phyloP scores from a whole-genome alignment of 2,113 vertebrate genomes.

The Antigone vipio region DNA sequence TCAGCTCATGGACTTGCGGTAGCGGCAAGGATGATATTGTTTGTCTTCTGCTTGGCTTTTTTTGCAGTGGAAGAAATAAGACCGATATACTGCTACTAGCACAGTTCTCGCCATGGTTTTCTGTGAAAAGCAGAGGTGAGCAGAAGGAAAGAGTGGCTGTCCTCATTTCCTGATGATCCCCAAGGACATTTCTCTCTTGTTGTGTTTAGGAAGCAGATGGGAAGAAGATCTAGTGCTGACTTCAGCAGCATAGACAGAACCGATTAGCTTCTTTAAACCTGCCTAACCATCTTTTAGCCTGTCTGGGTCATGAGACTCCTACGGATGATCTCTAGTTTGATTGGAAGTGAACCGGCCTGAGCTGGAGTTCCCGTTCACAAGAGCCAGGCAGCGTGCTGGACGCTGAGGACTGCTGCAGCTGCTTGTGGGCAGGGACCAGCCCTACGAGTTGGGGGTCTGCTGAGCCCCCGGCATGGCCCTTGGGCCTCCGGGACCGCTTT shows the following conservation, averaged over 20 bases:
- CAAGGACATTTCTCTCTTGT: not conserved
- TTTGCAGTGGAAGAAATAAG: not conserved
- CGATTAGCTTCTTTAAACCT: not conserved
- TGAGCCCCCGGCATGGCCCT: rapidly evolving
- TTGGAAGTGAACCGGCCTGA: not conserved
- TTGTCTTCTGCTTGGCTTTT: not conserved
- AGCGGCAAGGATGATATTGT: not conserved
- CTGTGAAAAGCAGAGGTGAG: not conserved
- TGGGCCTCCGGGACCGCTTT: not conserved
- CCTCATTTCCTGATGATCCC: not conserved
- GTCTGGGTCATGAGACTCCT: not conserved
- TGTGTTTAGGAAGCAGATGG: not conserved
- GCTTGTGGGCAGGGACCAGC: not conserved
- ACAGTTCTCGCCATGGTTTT: not conserved
- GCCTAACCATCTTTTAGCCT: not conserved
- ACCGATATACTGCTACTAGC: not conserved
- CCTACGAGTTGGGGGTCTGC: not conserved
- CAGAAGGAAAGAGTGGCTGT: not conserved
- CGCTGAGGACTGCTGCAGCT: not conserved
- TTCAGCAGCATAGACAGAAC: not conserved
- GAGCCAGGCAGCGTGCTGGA: not conserved
- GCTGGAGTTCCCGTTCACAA: not conserved
- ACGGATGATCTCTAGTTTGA: not conserved
- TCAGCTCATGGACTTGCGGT: not conserved
- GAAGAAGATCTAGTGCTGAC: not conserved